Evolutionary conservation across 2,113 vertebrate species (phyloP).

Genomic region (Fulica atra): DNA sequence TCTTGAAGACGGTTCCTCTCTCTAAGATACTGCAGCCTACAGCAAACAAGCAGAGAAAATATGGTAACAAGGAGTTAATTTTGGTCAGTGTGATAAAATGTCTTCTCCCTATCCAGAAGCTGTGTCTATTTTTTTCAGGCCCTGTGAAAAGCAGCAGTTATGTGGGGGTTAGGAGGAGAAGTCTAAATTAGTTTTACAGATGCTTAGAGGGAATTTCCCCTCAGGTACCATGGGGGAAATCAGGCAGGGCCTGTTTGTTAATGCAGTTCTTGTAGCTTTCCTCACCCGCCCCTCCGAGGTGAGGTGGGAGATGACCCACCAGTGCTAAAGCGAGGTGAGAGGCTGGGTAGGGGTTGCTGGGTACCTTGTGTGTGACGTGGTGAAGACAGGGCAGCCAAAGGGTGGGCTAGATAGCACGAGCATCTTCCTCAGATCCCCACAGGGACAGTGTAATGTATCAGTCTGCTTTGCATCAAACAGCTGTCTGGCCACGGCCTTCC

Average conservation of each 20-base stretch:
- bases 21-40: background rate
- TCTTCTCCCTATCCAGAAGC: background rate
- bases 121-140: background rate
- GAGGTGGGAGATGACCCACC: background rate
- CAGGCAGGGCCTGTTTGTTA: background rate
- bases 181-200: constrained; percentile 23
- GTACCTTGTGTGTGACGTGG: background rate
- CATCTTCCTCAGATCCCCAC: background rate
- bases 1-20: background rate
- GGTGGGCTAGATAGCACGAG: accelerated
- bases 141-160: background rate
- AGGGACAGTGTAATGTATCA: background rate
- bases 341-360: background rate
- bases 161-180: background rate
- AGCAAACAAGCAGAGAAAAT: background rate
- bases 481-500: constrained; percentile 7
- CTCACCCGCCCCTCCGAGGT: background rate
- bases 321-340: background rate
- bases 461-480: constrained; percentile 21
- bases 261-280: background rate
- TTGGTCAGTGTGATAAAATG: background rate
- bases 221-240: background rate
- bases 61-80: background rate
- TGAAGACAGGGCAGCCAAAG: background rate
- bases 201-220: background rate